Evolutionary conservation across 1,140 invertebrate species (phyloP).

Genomic region (Cydia splendana): DNA sequence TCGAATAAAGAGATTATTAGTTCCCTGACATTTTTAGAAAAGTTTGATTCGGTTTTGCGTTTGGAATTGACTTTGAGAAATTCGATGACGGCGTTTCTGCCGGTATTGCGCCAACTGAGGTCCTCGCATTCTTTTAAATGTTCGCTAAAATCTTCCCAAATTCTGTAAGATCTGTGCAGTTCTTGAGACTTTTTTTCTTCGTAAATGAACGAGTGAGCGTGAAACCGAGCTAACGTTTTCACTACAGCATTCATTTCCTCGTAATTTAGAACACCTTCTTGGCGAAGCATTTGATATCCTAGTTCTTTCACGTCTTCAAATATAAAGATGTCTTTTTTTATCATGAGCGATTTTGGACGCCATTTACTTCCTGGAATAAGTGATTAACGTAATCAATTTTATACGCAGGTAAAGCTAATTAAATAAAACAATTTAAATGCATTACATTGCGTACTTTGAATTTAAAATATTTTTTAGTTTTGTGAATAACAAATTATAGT

Average conservation of each 20-base stretch:
- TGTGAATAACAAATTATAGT: too few species aligned
- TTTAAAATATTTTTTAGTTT: too few species aligned
- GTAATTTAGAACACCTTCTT: constrained; percentile 61
- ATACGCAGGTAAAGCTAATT: not conserved
- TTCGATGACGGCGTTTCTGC: constrained; percentile 70
- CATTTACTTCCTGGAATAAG: constrained; percentile 54
- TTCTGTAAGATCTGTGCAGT: constrained; percentile 70
- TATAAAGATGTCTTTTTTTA: constrained; percentile 61
- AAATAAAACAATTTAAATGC: too few species aligned
- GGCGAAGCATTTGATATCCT: constrained; percentile 59
- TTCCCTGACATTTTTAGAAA: constrained; percentile 44
- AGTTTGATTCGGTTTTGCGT: constrained; percentile 50
- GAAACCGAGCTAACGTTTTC: constrained; percentile 78
- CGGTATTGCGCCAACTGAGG: constrained; percentile 69
- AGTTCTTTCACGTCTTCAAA: constrained; percentile 62
- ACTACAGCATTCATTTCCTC: constrained; percentile 77
- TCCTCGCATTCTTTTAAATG: constrained; percentile 68
- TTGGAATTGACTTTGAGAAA: constrained; percentile 71
- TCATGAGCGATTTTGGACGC: constrained; percentile 55
- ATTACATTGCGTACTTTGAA: too few species aligned
- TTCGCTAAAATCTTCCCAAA: constrained; percentile 78
- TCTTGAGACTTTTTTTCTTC: constrained; percentile 71
- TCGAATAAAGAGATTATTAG: constrained; percentile 64
- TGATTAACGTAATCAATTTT: not conserved
- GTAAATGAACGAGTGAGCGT: constrained; percentile 79